A percentile compares a stretch with the other conserved stretches of the same genome.
Conservation (phyloP, 2,888 invertebrate species). For the Xylota segnis region DNA sequence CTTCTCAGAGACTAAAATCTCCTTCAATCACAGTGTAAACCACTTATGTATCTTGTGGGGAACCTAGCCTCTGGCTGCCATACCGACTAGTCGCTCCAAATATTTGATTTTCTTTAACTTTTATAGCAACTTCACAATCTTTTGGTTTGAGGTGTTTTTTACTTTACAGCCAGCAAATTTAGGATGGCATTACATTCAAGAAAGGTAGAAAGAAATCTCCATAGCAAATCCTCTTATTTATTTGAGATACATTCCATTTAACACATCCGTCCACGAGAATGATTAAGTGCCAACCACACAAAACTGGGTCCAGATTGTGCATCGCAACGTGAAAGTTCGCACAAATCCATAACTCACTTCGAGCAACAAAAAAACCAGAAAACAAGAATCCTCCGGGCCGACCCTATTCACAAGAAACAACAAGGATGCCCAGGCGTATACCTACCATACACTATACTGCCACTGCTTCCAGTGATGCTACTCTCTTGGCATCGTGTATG, state of each 20-base stretch:
- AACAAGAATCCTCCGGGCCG: slow-evolving; percentile 19
- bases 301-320: slow-evolving; percentile 46
- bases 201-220: neutral
- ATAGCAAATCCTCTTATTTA: slow-evolving; percentile 65
- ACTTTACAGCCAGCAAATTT: no score
- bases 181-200: no score
- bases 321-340: slow-evolving; percentile 59
- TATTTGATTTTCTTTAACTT: no score
- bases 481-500: slow-evolving; percentile 32
- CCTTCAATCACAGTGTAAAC: no score
- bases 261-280: slow-evolving; percentile 54
- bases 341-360: slow-evolving; percentile 71
- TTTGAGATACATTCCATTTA: slow-evolving; percentile 61
- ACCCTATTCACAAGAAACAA: slow-evolving; percentile 15
- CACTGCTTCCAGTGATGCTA: slow-evolving; percentile 57
- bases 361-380: neutral
- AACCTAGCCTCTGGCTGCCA: no score
- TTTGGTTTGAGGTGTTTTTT: no score
- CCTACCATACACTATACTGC: no score
- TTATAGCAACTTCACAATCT: no score
- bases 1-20: no score
- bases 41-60: no score
- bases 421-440: slow-evolving; percentile 14
- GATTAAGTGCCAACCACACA: slow-evolving; percentile 53
- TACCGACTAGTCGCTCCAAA: no score